Base-by-base conservation (phyloP, 2,113 vertebrate genomes). In the Leucoraja erinaceus region DNA sequence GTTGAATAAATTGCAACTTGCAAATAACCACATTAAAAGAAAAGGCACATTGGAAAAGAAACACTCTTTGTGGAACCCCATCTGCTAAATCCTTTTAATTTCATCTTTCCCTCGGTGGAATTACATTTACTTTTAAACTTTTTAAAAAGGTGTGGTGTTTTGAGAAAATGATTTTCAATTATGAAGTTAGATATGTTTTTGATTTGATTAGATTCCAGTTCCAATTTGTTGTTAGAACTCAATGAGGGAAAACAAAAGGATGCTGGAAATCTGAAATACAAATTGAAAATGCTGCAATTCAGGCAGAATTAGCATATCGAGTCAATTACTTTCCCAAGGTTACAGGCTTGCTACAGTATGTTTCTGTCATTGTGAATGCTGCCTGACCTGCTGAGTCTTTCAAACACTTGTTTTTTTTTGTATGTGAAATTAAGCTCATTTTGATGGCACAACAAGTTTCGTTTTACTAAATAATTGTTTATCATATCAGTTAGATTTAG, bases 391-490 rank as follows among this genome's bases (percentile, higher is more conserved):
- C 68, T 70, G 6, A 70, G 68, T 16, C 10, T 70, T 14, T 16
- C 11, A 5, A 70, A 16, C 16, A 16, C 20, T 18, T 14, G 4
- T n/a, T 3, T 70, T 18, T 70, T 18, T 16, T 66, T 66, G 63
- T 20, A 18, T 70, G 14, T 6, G 68, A 70, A 70, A 70, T 14
- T 18, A 70, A 70, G 11, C 12, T 70, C 28, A 63, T 63, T 86
- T 86, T 59, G 28, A 63, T 86, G 83, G 83, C 28, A 86, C 28
- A 86, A n/a, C n/a, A n/a, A n/a, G n/a, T n/a, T n/a, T n/a, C n/a
- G n/a, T n/a, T n/a, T n/a, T 59, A 56, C 83, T 86, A 28, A 25
- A 59, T 86, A 28, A 31, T 86, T n/a, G 59, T 63, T n/a, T 28
- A 63, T 61, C 9, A 63, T 63, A n/a, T n/a, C n/a, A n/a, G n/a